These are phyloP conservation scores for Synanthedon vespiformis DNA, from an alignment of 2,888 invertebrate genomes.

Conservation along the genomic window DNA sequence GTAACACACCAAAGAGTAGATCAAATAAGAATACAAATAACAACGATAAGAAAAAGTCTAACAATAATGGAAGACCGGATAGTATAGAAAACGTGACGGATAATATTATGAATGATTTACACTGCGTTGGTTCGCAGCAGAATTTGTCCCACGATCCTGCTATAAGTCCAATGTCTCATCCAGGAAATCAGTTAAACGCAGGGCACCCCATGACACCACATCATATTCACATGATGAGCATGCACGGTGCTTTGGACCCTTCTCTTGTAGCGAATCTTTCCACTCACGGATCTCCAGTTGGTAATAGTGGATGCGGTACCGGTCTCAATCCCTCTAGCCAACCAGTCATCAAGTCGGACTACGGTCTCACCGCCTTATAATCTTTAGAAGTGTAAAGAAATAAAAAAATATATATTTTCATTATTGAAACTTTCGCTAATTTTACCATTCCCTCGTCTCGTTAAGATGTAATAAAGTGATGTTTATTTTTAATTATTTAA, in stretches of 20 bases:
- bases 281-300: slow-evolving; percentile 68
- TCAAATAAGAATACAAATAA: slow-evolving; percentile 70
- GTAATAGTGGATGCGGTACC: slow-evolving; percentile 58
- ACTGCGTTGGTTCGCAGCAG: slow-evolving; percentile 66
- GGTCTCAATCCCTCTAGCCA: slow-evolving; percentile 51
- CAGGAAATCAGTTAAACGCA: slow-evolving; percentile 54
- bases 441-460: slow-evolving; percentile 64
- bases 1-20: slow-evolving; percentile 76
- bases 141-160: slow-evolving; percentile 58
- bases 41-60: slow-evolving; percentile 66
- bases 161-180: slow-evolving; percentile 65
- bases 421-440: slow-evolving; percentile 42
- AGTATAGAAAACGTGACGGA: slow-evolving; percentile 76
- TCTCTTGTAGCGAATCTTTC: slow-evolving; percentile 61
- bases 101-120: slow-evolving; percentile 71
- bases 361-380: slow-evolving; percentile 84
- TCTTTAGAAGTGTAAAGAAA: slow-evolving; percentile 55
- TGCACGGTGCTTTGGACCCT: slow-evolving; percentile 60
- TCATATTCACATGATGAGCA: slow-evolving; percentile 61
- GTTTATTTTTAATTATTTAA: slow-evolving; percentile 39
- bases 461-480: slow-evolving; percentile 64
- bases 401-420: slow-evolving; percentile 49
- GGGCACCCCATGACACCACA: slow-evolving; percentile 70
- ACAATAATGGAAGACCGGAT: slow-evolving; percentile 70
- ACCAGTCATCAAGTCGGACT: slow-evolving; percentile 85